Evolutionary conservation across 2,797 vertebrate species (phyloP).

Genomic region (Triplophysa yarkandensis): DNA sequence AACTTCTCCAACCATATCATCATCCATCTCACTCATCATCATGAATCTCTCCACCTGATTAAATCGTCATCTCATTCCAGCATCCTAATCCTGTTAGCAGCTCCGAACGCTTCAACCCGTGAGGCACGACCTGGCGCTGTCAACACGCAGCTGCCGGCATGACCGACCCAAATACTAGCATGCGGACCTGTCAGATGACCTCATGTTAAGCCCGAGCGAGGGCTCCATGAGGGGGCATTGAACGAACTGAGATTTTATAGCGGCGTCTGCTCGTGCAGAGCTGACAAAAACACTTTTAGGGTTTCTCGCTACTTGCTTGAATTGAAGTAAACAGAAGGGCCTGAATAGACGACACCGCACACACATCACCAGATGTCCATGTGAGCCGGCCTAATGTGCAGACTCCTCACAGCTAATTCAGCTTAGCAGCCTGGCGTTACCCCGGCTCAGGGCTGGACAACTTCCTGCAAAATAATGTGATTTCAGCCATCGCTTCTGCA

Average conservation of each 20-base stretch:
- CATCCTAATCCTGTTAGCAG: constrained; percentile 47
- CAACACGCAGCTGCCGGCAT: neutral
- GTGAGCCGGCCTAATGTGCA: constrained; percentile 25
- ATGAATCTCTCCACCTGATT: neutral
- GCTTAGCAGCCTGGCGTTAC: constrained; percentile 17
- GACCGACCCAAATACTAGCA: neutral
- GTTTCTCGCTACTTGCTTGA: constrained; percentile 7
- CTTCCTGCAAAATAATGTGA: constrained; percentile 43
- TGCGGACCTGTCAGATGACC: constrained; percentile 12
- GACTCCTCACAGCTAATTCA: constrained; percentile 30
- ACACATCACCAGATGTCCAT: constrained; percentile 27
- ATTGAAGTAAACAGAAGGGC: constrained; percentile 27
- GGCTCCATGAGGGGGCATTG: neutral
- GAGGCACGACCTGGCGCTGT: neutral
- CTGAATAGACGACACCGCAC: neutral
- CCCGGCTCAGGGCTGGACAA: constrained; percentile 15
- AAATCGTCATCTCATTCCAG: neutral
- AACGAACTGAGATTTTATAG: neutral
- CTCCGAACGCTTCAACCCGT: constrained; percentile 29
- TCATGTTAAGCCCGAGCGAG: neutral
- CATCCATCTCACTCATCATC: neutral
- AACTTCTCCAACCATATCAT: neutral
- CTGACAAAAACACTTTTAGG: constrained; percentile 7
- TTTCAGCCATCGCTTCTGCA: constrained; percentile 37
- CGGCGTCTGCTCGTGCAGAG: neutral